These are phyloP conservation scores for Alexandromys oeconomus DNA, from an alignment of 2,797 vertebrate genomes.

Conservation along the genomic window DNA sequence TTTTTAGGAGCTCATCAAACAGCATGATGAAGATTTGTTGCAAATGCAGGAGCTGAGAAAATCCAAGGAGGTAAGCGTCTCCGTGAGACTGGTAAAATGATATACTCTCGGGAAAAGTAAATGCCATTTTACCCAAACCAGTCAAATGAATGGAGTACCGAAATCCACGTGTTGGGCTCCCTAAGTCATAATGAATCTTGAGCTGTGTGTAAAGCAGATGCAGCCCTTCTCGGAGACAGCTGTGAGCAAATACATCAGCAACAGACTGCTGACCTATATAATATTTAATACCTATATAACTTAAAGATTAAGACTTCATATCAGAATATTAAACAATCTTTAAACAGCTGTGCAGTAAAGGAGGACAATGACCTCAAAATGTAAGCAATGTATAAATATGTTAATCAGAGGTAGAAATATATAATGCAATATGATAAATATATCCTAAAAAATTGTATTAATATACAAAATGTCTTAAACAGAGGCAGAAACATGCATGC, in stretches of 20 bases:
- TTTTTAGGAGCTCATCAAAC: constrained; percentile 80
- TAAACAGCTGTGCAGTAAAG: too few species aligned
- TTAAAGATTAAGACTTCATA: too few species aligned
- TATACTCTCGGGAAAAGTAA: not conserved
- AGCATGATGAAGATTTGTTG: constrained; percentile 68
- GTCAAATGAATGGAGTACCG: not conserved
- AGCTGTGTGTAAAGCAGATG: constrained; percentile 35
- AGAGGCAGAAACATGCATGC: too few species aligned
- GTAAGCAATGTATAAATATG: too few species aligned
- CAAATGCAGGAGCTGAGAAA: constrained; percentile 74
- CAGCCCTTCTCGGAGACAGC: not conserved
- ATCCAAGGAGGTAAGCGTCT: constrained; percentile 74
- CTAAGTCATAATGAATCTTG: not conserved
- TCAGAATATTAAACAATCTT: not conserved
- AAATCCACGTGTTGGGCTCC: not conserved
- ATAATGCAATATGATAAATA: too few species aligned
- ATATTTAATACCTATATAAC: too few species aligned
- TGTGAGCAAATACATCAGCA: not conserved
- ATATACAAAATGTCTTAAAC: too few species aligned
- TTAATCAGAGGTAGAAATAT: too few species aligned
- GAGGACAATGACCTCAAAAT: too few species aligned
- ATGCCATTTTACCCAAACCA: constrained; percentile 17
- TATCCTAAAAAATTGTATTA: too few species aligned
- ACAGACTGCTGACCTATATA: not conserved
- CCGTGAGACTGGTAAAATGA: not conserved